Percentiles rank a stretch among this genome's conserved stretches.
Conservation (phyloP, 2,113 vertebrate genomes). For the Urocitellus parryii region DNA sequence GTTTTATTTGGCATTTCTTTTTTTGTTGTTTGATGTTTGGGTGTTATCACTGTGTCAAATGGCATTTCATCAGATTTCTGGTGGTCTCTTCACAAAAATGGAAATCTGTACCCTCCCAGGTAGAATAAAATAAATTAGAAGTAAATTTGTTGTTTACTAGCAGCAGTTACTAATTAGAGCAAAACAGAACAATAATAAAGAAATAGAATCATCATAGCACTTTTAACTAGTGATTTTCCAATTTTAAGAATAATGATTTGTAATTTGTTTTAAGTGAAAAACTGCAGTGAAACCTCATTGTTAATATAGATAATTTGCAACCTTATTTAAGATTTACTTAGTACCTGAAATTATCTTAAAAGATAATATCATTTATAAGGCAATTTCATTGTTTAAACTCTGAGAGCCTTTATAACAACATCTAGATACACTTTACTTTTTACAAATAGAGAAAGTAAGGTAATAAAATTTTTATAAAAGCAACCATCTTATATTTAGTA, state of each 20-base stretch:
- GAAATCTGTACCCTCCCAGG: neutral
- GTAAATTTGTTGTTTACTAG: slow-evolving; percentile 31
- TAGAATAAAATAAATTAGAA: slow-evolving; percentile 47
- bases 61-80: slow-evolving; percentile 9
- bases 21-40: slow-evolving; percentile 47
- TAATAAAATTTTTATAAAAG: neutral
- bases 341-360: slow-evolving; percentile 12
- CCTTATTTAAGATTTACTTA: slow-evolving; percentile 18
- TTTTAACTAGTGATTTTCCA: slow-evolving; percentile 32
- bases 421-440: slow-evolving; percentile 48
- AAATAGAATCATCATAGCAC: neutral
- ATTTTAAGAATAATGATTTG: slow-evolving; percentile 17
- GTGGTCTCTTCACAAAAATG: neutral
- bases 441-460: slow-evolving; percentile 20
- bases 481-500: neutral
- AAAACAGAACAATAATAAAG: neutral
- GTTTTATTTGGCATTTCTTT: slow-evolving; percentile 23
- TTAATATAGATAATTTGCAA: slow-evolving; percentile 12
- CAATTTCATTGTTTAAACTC: slow-evolving; percentile 19
- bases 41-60: slow-evolving; percentile 32
- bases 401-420: slow-evolving; percentile 29
- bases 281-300: neutral
- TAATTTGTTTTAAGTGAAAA: slow-evolving; percentile 40
- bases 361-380: neutral
- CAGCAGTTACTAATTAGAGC: neutral